Evolutionary conservation across 1,140 invertebrate species (phyloP).

Genomic region (Ylistrum balloti): DNA sequence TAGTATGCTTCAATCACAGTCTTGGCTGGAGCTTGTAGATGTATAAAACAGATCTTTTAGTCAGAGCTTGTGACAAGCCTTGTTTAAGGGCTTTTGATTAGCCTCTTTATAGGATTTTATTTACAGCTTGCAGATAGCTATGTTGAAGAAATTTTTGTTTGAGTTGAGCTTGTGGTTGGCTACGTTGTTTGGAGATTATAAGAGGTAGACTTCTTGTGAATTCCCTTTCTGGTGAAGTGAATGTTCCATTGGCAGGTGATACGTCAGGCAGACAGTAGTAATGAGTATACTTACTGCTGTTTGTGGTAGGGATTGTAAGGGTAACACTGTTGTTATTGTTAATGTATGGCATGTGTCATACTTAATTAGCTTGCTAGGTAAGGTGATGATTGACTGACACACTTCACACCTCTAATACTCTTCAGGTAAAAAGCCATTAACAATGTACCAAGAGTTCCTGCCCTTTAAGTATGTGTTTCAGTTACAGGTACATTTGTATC

Average conservation of each 20-base stretch:
- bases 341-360: neutral
- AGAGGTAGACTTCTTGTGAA: too few relatives aligned
- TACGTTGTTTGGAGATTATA: too few relatives aligned
- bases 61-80: too few relatives aligned
- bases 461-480: neutral
- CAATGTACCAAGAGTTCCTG: neutral
- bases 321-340: neutral
- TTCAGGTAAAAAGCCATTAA: neutral
- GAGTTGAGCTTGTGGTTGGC: too few relatives aligned
- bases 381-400: neutral
- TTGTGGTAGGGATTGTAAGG: neutral
- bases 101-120: too few relatives aligned
- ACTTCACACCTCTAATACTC: constrained; percentile 9
- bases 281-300: neutral
- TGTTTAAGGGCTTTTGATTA: too few relatives aligned
- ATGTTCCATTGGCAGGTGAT: neutral
- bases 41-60: too few relatives aligned
- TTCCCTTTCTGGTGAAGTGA: neutral
- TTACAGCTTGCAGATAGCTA: too few relatives aligned
- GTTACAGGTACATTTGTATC: too few relatives aligned
- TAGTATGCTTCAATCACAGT: too few relatives aligned
- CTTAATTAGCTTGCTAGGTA: neutral
- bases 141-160: too few relatives aligned
- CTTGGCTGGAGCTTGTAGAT: too few relatives aligned
- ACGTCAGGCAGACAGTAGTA: neutral